A percentile compares a stretch with the other conserved stretches of the same genome.
Conservation (phyloP, 2,113 vertebrate species). For the Nannobrachium achirus region DNA sequence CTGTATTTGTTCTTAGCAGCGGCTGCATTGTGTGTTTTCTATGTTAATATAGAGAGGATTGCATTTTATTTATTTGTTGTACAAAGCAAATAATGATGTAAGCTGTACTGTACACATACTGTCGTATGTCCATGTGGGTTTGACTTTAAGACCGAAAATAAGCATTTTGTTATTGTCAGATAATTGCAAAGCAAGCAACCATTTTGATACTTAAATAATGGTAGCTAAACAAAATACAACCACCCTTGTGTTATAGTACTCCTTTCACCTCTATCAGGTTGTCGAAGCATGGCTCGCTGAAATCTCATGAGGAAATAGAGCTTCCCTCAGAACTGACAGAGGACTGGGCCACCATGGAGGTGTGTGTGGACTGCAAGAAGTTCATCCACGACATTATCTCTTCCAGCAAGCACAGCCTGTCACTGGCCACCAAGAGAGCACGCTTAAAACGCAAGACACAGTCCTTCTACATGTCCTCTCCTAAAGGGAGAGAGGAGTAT, state of each 20-base stretch:
- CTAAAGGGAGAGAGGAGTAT: slow-evolving; percentile 87
- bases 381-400: slow-evolving; percentile 97
- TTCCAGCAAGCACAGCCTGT: slow-evolving; percentile 94
- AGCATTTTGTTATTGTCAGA: no score
- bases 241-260: neutral
- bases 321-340: slow-evolving; percentile 93
- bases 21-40: no score
- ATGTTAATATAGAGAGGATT: no score
- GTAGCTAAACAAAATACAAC: neutral
- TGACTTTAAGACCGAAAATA: no score
- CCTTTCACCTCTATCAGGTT: slow-evolving; percentile 73
- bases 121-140: no score
- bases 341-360: slow-evolving; percentile 98
- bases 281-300: slow-evolving; percentile 71
- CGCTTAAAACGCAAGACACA: slow-evolving; percentile 96
- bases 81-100: no score
- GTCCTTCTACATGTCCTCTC: slow-evolving; percentile 90
- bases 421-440: slow-evolving; percentile 93
- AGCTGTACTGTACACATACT: no score
- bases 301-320: slow-evolving; percentile 86
- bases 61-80: no score
- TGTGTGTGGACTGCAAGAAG: slow-evolving; percentile 98
- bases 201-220: neutral
- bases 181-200: no score
- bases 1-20: no score